Percentiles rank a stretch among this genome's conserved stretches.
These are phyloP conservation scores for Vimba vimba DNA, from an alignment of 2,113 vertebrate species.

Conservation along the genomic window DNA sequence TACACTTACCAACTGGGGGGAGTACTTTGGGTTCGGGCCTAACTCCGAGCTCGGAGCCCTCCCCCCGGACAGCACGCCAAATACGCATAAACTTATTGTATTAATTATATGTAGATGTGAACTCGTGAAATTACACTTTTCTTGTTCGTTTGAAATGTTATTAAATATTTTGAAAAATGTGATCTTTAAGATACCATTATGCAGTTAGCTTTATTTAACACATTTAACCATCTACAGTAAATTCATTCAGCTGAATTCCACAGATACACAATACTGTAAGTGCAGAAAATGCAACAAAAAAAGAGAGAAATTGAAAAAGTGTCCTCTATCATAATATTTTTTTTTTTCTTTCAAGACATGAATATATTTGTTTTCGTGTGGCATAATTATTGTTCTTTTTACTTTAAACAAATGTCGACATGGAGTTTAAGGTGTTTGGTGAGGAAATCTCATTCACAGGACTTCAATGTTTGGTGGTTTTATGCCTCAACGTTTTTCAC, in stretches of 20 bases:
- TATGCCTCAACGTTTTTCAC: constrained; percentile 44
- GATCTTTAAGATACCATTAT: not conserved
- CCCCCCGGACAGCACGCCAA: no score
- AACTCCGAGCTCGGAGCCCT: no score
- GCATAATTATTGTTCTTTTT: not conserved
- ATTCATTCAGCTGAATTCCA: not conserved
- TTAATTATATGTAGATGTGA: no score
- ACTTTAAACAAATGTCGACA: not conserved
- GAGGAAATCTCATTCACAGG: constrained; percentile 35
- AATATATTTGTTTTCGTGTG: not conserved
- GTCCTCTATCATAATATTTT: not conserved
- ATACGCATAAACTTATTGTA: no score
- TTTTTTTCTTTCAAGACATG: not conserved
- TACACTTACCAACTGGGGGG: no score
- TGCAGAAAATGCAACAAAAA: not conserved
- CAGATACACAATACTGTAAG: not conserved
- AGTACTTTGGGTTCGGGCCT: no score
- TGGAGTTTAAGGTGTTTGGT: not conserved
- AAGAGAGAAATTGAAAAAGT: no score
- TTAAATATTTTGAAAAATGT: not conserved
- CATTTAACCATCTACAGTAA: no score
- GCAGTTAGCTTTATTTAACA: not conserved
- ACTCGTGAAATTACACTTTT: not conserved
- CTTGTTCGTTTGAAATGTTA: not conserved
- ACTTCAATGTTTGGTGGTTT: constrained; percentile 33